Percentiles rank a stretch among this genome's conserved stretches.
Evolutionary conservation across 1,140 invertebrate genomes (phyloP).

Genomic region (Pentalonia nigronervosa): DNA sequence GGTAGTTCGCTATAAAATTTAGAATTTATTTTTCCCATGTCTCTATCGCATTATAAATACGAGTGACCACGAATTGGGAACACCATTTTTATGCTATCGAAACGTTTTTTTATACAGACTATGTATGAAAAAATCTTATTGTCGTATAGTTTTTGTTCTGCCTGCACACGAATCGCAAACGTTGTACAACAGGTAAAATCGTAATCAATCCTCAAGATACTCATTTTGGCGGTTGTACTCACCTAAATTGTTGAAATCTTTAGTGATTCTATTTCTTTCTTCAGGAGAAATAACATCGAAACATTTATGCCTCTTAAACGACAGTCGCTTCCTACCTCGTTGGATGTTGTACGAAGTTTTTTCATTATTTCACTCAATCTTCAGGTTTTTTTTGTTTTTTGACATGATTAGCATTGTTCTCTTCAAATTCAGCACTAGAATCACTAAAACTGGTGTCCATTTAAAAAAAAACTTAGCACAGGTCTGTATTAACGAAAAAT

Average conservation of each 20-base stretch:
- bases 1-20: constrained; percentile 55
- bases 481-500: no score
- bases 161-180: constrained; percentile 60
- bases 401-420: neutral
- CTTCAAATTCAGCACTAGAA: neutral
- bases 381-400: neutral
- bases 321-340: neutral
- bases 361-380: neutral
- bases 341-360: neutral
- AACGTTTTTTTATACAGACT: constrained; percentile 28
- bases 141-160: constrained; percentile 60
- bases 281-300: constrained; percentile 13
- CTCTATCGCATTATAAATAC: constrained; percentile 60
- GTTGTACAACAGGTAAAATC: neutral
- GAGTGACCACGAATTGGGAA: constrained; percentile 37
- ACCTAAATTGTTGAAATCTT: neutral
- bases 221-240: neutral
- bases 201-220: constrained; percentile 11
- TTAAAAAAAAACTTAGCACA: neutral
- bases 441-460: neutral
- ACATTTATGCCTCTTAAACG: neutral
- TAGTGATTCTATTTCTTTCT: neutral
- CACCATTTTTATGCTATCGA: constrained; percentile 31
- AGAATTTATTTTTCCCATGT: constrained; percentile 49
- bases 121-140: constrained; percentile 56